Evolutionary conservation across 2,797 vertebrate genomes (phyloP), one percentile per base, ranked within the genome.

Genomic region (Hephaestus fuliginosus): DNA sequence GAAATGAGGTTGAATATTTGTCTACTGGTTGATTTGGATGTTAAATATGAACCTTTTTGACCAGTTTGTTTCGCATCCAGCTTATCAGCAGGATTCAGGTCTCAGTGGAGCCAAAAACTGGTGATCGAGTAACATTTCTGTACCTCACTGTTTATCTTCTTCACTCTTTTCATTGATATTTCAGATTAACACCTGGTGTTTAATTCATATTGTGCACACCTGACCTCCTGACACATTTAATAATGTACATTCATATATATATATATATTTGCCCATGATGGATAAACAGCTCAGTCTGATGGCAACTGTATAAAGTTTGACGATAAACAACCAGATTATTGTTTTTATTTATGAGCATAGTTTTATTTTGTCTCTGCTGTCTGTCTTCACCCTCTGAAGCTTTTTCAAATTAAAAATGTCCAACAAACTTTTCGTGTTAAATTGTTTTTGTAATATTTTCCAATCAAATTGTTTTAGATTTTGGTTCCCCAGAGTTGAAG

Each of bases 331-430:
- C 36, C 36, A 43, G 20, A 43, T 30, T 12, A 28, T 20, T 70
- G 41, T 15, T 46, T 75, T 75, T 66, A 61, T 62, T 62, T 61
- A 22, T 72, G n/a, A 33, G 8, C 41, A 46, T 2, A 36, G 7
- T 51, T 25, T 63, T 6, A 51, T 28, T 66, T 65, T 4, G 14
- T 20, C 46, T 57, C 20, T 74, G 65, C 4, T n/a, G 39, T 56
- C 22, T 13, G 14, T 43, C 8, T 28, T 36, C 17, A 33, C 48
- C 10, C 43, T 58, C 60, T 28, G 28, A 51, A 39, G n/a, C 33
- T 25, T 72, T 61, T 62, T n/a, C 53, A 74, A 33, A 25, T 14
- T 22, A 57, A 75, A 62, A 46, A 30, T 15, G 9, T 62, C 1
- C 4, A 39, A 57, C 12, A 15, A 13, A 43, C 33, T 0, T n/a